Evolutionary conservation across 2,797 vertebrate genomes (phyloP).

Genomic region (Hemitrygon akajei): DNA sequence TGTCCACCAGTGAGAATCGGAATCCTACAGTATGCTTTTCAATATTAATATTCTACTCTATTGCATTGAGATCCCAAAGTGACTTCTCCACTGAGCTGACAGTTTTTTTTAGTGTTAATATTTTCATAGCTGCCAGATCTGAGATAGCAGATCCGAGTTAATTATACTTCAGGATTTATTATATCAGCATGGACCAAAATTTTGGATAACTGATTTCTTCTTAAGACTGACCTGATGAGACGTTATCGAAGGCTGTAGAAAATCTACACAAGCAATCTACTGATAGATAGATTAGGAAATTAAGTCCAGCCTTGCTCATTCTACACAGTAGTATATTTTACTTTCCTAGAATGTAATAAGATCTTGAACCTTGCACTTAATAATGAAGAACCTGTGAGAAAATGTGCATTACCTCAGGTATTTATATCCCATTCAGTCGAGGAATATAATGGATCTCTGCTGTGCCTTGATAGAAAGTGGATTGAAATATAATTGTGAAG

Average conservation of each 20-base stretch:
- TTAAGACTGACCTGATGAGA: not conserved
- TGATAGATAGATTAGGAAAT: not conserved
- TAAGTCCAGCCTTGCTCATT: not conserved
- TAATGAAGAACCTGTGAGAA: not conserved
- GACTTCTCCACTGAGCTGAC: not conserved
- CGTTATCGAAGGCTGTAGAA: not conserved
- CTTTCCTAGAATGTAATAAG: not conserved
- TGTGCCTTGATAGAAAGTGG: not conserved
- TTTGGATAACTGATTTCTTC: not conserved
- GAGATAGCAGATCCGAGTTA: too few species aligned
- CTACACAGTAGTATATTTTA: not conserved
- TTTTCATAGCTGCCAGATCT: slow-evolving; percentile 5
- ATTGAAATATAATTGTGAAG: not conserved
- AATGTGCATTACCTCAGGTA: not conserved
- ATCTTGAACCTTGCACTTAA: not conserved
- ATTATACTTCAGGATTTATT: not conserved
- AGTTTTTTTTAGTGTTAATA: not conserved
- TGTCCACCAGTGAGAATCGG: not conserved
- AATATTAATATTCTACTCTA: not conserved
- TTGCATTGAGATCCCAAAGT: not conserved
- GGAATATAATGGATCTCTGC: not conserved
- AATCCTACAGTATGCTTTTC: not conserved
- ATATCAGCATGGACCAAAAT: not conserved
- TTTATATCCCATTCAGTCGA: not conserved
- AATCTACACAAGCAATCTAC: slow-evolving; percentile 5